These are phyloP conservation scores for Drosophila koepferae DNA, from an alignment of 2,888 invertebrate species.

Conservation along the genomic window DNA sequence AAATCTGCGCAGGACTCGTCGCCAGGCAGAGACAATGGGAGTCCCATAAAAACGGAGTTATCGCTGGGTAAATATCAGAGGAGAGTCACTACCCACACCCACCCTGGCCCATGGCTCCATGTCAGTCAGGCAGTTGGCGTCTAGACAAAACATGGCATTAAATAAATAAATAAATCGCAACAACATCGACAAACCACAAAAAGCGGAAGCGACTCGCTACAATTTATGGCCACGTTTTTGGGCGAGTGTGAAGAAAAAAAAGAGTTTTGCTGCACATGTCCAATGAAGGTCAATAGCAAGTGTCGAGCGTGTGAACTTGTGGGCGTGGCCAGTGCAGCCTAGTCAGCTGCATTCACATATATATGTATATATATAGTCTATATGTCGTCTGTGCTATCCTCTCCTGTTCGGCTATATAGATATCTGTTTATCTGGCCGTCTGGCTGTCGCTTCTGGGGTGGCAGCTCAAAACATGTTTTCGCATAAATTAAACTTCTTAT, in stretches of 20 bases:
- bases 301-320: constrained; percentile 57
- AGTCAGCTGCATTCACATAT: constrained; percentile 38
- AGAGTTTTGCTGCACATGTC: constrained; percentile 37
- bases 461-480: constrained; percentile 77
- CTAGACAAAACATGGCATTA: constrained; percentile 79
- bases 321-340: constrained; percentile 55
- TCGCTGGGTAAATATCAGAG: constrained; percentile 69
- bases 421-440: constrained; percentile 59
- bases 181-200: constrained; percentile 63
- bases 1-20: constrained; percentile 56
- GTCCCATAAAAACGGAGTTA: constrained; percentile 71
- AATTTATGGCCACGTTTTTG: constrained; percentile 68
- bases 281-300: constrained; percentile 70
- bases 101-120: constrained; percentile 13
- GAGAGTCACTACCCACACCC: constrained; percentile 6
- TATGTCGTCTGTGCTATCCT: not conserved
- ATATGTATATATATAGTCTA: constrained; percentile 21
- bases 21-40: constrained; percentile 54
- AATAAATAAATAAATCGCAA: constrained; percentile 76
- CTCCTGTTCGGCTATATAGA: not conserved
- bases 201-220: constrained; percentile 54
- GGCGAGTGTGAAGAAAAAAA: constrained; percentile 50
- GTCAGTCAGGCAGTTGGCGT: constrained; percentile 61
- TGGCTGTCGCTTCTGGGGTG: constrained; percentile 51
- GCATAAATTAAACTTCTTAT: constrained; percentile 83